phyloP scores from a whole-genome alignment of 2,888 invertebrate genomes.

The Endotricha flammealis region DNA sequence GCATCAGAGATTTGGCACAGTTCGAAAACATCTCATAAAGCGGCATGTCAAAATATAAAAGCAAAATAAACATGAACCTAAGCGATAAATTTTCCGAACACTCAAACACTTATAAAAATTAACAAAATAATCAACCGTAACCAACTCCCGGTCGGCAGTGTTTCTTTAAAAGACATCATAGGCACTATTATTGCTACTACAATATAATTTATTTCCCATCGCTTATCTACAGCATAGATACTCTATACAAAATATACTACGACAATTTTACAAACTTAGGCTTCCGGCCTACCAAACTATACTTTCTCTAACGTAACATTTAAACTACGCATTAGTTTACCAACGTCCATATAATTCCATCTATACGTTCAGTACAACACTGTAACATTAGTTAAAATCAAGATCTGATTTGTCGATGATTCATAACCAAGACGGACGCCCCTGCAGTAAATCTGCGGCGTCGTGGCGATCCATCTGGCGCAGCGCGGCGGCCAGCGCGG shows the following conservation, averaged over 20 bases:
- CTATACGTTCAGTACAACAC: constrained; percentile 20
- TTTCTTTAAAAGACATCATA: constrained; percentile 72
- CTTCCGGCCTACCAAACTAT: constrained; percentile 57
- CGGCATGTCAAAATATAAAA: constrained; percentile 33
- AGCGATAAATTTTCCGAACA: constrained; percentile 48
- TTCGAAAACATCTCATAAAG: constrained; percentile 34
- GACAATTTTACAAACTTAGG: constrained; percentile 65
- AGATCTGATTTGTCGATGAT: constrained; percentile 29
- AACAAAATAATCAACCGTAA: constrained; percentile 64
- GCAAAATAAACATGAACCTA: constrained; percentile 40
- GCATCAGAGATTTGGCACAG: constrained; percentile 61
- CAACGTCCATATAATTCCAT: constrained; percentile 37
- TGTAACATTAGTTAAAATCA: constrained; percentile 26
- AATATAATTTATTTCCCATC: constrained; percentile 63
- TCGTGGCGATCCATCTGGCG: constrained; percentile 68
- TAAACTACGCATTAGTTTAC: constrained; percentile 56
- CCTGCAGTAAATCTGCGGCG: constrained; percentile 64
- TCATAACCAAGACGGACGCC: constrained; percentile 73
- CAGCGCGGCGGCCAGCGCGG: constrained; percentile 80
- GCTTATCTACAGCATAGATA: constrained; percentile 70
- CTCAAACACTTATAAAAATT: constrained; percentile 65
- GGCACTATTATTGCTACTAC: constrained; percentile 77
- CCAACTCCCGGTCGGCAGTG: constrained; percentile 44
- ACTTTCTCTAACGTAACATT: constrained; percentile 66
- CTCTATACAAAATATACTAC: constrained; percentile 75